Evolutionary conservation across 2,113 vertebrate genomes (phyloP).

Genomic region (Barnardius zonarius): DNA sequence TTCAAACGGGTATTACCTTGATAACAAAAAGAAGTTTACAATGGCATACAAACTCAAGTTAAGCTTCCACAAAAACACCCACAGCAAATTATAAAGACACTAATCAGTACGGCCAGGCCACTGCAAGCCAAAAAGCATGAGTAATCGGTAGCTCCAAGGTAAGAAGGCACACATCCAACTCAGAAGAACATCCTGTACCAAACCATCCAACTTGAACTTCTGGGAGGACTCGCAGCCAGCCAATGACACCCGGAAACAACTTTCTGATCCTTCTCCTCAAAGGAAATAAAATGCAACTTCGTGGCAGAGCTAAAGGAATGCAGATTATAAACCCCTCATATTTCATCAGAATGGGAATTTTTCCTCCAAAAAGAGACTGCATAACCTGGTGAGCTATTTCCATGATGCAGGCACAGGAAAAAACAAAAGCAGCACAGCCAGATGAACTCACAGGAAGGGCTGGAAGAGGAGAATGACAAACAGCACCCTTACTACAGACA

Average conservation of each 20-base stretch:
- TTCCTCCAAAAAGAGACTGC: not conserved
- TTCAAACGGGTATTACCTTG: not conserved
- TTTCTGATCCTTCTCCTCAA: constrained; percentile 19
- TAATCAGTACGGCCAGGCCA: constrained; percentile 21
- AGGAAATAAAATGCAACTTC: constrained; percentile 16
- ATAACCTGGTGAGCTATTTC: not conserved
- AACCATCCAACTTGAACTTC: not conserved
- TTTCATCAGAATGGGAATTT: not conserved
- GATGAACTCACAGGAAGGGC: not conserved
- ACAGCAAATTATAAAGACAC: not conserved
- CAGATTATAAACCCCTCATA: not conserved
- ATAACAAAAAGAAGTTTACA: not conserved
- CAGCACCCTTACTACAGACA: not conserved
- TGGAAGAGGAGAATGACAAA: not conserved
- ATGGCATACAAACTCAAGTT: not conserved
- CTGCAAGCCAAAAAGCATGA: constrained; percentile 42
- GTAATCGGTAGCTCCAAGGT: constrained; percentile 46
- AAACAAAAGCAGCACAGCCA: not conserved
- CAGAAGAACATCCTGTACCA: constrained; percentile 58
- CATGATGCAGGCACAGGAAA: not conserved
- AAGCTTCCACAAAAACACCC: not conserved
- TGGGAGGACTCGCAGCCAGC: not conserved
- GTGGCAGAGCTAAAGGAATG: not conserved
- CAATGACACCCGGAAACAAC: not conserved
- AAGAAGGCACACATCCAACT: constrained; percentile 47